These are phyloP conservation scores for Gryon sp. DNA, from an alignment of 1,140 invertebrate genomes.

Conservation along the genomic window DNA sequence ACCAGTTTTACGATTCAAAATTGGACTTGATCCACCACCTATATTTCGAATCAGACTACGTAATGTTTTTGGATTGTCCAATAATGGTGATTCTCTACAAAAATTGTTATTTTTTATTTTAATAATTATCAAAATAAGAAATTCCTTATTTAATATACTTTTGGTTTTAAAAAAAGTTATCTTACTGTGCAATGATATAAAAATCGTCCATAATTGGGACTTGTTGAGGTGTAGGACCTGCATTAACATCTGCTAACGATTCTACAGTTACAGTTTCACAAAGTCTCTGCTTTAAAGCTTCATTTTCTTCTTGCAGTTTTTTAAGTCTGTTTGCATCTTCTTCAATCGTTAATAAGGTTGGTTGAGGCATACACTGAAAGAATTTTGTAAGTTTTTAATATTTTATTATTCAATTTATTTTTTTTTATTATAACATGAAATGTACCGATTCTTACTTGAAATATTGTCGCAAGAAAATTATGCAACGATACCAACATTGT, in stretches of 20 bases:
- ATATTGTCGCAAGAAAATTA: constrained; percentile 95
- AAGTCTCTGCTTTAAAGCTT: constrained; percentile 81
- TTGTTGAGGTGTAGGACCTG: constrained; percentile 83
- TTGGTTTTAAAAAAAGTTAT: constrained; percentile 31
- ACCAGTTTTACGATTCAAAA: constrained; percentile 85
- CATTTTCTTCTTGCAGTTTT: constrained; percentile 91
- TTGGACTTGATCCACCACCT: constrained; percentile 87
- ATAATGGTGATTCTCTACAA: constrained; percentile 79
- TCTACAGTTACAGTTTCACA: constrained; percentile 78
- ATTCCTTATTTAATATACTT: neutral
- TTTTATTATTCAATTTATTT: constrained; percentile 16
- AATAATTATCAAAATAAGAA: constrained; percentile 11
- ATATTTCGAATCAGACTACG: constrained; percentile 89
- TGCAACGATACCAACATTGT: constrained; percentile 95
- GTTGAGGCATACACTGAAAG: constrained; percentile 88
- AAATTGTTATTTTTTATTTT: constrained; percentile 6
- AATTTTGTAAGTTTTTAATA: too few relatives aligned
- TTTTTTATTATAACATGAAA: constrained; percentile 13
- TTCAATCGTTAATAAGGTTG: constrained; percentile 90
- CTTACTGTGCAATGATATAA: constrained; percentile 92
- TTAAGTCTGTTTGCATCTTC: constrained; percentile 90
- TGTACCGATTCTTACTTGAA: constrained; percentile 82
- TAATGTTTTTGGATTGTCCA: constrained; percentile 83
- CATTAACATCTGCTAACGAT: constrained; percentile 80
- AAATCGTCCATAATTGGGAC: constrained; percentile 94